A percentile compares a stretch with the other conserved stretches of the same genome.
Evolutionary conservation across 2,888 invertebrate genomes (phyloP).

Genomic region (Slavum lentiscoides): DNA sequence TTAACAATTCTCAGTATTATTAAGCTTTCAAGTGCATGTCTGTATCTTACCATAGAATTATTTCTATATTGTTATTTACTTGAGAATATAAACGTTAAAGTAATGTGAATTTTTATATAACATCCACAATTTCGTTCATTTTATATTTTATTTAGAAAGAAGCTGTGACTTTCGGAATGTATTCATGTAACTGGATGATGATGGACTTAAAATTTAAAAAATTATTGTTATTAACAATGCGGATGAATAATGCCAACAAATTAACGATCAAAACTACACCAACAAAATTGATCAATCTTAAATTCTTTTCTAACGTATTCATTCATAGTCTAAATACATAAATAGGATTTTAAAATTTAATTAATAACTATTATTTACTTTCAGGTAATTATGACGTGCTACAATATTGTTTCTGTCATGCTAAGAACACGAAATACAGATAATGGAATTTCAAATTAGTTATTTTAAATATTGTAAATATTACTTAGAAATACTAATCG

Average conservation of each 20-base stretch:
- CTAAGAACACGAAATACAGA: no score
- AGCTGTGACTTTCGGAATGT: not conserved
- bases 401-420: no score
- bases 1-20: not conserved
- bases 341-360: no score
- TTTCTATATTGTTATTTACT: not conserved
- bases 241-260: not conserved
- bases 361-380: no score
- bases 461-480: no score
- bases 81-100: not conserved
- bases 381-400: no score
- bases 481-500: no score
- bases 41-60: not conserved
- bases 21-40: not conserved
- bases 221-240: not conserved
- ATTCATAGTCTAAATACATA: not conserved
- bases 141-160: not conserved
- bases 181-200: not conserved
- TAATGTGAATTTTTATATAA: not conserved
- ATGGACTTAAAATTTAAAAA: not conserved
- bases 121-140: not conserved
- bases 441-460: no score
- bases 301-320: not conserved
- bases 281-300: not conserved
- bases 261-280: not conserved